A percentile compares a stretch with the other conserved stretches of the same genome.
Evolutionary conservation across 2,797 vertebrate genomes (phyloP).

Genomic region (Sternarchorhynchus goeldii): DNA sequence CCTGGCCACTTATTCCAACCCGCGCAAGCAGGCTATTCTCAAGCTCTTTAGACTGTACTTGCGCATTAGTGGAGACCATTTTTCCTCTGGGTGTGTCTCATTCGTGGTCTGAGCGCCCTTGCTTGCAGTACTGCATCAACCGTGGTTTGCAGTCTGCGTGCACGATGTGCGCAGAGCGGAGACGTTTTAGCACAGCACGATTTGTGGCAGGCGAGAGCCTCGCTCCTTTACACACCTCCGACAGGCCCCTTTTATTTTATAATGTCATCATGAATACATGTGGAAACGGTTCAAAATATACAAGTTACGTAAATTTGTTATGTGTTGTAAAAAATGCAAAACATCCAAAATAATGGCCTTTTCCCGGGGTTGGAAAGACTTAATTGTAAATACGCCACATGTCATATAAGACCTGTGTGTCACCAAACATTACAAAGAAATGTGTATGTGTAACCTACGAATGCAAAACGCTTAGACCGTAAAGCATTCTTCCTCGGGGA

Average conservation of each 20-base stretch:
- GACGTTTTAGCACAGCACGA: conserved; percentile 44
- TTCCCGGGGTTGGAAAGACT: no score
- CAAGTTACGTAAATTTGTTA: not conserved
- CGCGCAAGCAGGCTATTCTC: conserved; percentile 59
- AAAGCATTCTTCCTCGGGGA: not conserved
- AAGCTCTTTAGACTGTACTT: conserved; percentile 63
- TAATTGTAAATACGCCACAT: not conserved
- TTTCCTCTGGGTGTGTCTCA: conserved; percentile 71
- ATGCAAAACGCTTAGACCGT: not conserved
- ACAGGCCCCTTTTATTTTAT: conserved; percentile 18
- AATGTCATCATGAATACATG: conserved; percentile 10
- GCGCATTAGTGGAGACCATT: conserved; percentile 66
- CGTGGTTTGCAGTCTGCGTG: conserved; percentile 61
- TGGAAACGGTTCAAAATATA: not conserved
- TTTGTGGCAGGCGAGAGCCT: conserved; percentile 45
- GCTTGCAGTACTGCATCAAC: conserved; percentile 57
- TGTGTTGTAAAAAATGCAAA: no score
- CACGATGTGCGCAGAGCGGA: conserved; percentile 60
- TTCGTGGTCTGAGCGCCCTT: conserved; percentile 58
- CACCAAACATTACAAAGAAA: not conserved
- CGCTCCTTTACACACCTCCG: conserved; percentile 23
- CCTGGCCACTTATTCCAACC: conserved; percentile 60
- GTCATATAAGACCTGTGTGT: not conserved
- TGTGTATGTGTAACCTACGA: not conserved
- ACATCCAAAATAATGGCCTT: no score